Evolutionary conservation across 2,797 vertebrate genomes (phyloP).

Genomic region (Sebastes ruberrimus): DNA sequence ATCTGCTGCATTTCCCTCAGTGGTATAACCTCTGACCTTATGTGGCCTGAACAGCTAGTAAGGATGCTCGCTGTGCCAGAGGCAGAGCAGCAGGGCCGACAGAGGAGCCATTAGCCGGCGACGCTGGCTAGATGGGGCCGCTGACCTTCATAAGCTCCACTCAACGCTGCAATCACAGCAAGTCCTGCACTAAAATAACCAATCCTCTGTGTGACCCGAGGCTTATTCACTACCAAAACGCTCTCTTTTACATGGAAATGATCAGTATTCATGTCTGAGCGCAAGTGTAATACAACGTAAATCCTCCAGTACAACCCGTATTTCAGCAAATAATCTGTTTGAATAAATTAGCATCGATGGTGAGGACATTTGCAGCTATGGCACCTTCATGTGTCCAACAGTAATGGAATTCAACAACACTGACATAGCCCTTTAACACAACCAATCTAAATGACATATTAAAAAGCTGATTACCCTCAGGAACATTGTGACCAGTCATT

Average conservation of each 20-base stretch:
- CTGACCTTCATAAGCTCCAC: constrained; percentile 40
- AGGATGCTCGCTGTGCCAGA: background rate
- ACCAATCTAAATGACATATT: background rate
- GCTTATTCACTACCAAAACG: background rate
- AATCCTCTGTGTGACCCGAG: constrained; percentile 3
- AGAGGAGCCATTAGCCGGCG: constrained; percentile 11
- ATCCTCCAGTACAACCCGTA: background rate
- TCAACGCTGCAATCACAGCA: constrained; percentile 17
- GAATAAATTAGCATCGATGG: background rate
- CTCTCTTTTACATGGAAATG: constrained; percentile 19
- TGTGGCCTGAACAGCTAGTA: background rate
- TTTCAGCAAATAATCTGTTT: constrained; percentile 9
- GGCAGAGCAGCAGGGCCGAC: constrained; percentile 3
- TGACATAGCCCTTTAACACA: background rate
- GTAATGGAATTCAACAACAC: background rate
- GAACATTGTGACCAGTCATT: background rate
- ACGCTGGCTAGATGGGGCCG: constrained; percentile 27
- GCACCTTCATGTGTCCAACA: background rate
- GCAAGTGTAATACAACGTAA: background rate
- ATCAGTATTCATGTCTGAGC: constrained; percentile 11
- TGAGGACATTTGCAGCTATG: background rate
- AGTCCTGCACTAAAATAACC: constrained; percentile 24
- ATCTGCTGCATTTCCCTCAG: background rate
- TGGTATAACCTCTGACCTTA: constrained; percentile 2
- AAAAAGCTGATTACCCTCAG: background rate